Percentiles rank a stretch among this genome's conserved stretches.
Conservation (phyloP, 2,797 vertebrate genomes). For the Sebastes glaucus region DNA sequence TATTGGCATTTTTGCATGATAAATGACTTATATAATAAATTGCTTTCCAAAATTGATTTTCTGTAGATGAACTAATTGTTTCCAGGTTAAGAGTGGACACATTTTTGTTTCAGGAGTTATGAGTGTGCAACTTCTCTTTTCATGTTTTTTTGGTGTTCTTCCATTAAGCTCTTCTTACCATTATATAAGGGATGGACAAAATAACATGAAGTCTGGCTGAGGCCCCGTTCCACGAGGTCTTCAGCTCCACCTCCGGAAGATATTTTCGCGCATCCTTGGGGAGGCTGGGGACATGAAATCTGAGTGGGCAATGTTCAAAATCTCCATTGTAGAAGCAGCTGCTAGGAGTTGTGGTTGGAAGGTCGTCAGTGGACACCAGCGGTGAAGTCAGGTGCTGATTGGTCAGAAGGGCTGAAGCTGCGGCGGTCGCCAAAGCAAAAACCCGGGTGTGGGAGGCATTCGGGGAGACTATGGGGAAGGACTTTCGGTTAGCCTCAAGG, state of each 20-base stretch:
- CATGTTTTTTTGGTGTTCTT: not conserved
- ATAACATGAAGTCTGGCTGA: not conserved
- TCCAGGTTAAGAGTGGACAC: not conserved
- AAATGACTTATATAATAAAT: not conserved
- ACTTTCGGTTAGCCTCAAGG: too few species aligned
- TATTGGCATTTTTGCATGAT: not conserved
- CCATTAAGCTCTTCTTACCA: not conserved
- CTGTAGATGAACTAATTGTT: not conserved
- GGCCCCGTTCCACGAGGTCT: too few species aligned
- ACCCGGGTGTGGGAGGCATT: too few species aligned
- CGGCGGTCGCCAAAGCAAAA: accelerated
- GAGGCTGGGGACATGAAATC: too few species aligned
- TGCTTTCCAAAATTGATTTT: not conserved
- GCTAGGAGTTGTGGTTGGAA: too few species aligned
- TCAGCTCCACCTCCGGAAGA: too few species aligned
- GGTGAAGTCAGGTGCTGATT: too few species aligned
- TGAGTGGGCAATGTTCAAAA: too few species aligned
- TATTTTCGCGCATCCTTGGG: too few species aligned
- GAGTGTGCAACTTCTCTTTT: not conserved
- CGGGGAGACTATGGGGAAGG: accelerated
- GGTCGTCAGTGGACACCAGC: too few species aligned
- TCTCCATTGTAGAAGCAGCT: too few species aligned
- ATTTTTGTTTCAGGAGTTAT: not conserved
- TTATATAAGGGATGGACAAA: not conserved
- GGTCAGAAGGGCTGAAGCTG: too few species aligned